Percentiles rank a stretch among this genome's conserved stretches.
Conservation (phyloP, 2,888 invertebrate species). For the Aquatica leii region DNA sequence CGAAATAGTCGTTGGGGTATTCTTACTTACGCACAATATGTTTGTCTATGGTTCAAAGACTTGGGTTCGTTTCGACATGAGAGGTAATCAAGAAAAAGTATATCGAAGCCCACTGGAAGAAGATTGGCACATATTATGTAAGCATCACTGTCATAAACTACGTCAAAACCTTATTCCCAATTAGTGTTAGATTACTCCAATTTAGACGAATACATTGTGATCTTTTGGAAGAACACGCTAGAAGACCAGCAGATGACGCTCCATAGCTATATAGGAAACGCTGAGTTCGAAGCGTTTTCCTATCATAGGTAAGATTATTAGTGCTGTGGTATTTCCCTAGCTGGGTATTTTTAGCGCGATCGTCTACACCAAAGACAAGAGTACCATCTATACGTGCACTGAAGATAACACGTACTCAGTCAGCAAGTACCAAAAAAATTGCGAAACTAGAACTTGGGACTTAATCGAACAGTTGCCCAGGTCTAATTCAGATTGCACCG, state of each 20-base stretch:
- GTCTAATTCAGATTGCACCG: slow-evolving; percentile 74
- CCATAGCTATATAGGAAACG: slow-evolving; percentile 66
- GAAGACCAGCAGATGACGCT: slow-evolving; percentile 78
- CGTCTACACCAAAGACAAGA: slow-evolving; percentile 73
- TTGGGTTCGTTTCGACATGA: slow-evolving; percentile 81
- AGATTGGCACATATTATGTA: slow-evolving; percentile 79
- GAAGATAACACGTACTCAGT: slow-evolving; percentile 68
- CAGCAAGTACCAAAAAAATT: slow-evolving; percentile 59
- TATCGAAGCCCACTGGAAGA: slow-evolving; percentile 66
- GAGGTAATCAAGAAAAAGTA: slow-evolving; percentile 74
- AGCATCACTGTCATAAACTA: too few relatives aligned
- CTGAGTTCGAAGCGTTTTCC: slow-evolving; percentile 65
- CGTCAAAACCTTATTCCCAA: neutral
- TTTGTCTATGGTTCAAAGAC: slow-evolving; percentile 79
- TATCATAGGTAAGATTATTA: slow-evolving; percentile 65
- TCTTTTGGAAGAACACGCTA: slow-evolving; percentile 84
- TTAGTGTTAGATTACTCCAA: slow-evolving; percentile 76
- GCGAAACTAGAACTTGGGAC: slow-evolving; percentile 69
- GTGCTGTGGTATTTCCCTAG: too few relatives aligned
- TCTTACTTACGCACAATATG: slow-evolving; percentile 73
- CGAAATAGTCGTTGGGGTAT: slow-evolving; percentile 70
- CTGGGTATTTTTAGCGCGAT: slow-evolving; percentile 65
- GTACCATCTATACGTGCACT: slow-evolving; percentile 74
- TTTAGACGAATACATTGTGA: slow-evolving; percentile 72
- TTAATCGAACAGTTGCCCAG: slow-evolving; percentile 70